phyloP scores from a whole-genome alignment of 2,888 invertebrate species.

The Dendrolimus houi region DNA sequence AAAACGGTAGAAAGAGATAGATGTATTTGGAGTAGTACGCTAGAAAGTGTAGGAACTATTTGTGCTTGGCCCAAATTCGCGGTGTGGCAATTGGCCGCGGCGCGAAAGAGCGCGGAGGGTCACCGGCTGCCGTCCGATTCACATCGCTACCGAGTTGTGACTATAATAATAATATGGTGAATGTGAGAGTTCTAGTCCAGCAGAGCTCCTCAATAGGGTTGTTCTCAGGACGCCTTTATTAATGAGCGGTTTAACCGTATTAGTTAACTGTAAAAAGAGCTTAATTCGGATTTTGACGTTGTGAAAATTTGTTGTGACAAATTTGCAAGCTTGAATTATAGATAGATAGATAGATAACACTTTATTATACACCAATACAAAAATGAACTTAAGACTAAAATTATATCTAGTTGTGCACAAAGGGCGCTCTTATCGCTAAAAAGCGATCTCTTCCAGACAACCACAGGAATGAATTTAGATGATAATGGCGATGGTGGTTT shows the following conservation, averaged over 20 bases:
- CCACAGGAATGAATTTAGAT: too few relatives aligned
- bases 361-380: too few relatives aligned
- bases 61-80: conserved; percentile 59
- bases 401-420: too few relatives aligned
- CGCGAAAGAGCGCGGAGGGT: conserved; percentile 55
- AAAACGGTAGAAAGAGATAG: conserved; percentile 37
- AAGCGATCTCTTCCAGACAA: too few relatives aligned
- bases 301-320: too few relatives aligned
- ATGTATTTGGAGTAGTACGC: conserved; percentile 21
- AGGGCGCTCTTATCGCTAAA: too few relatives aligned
- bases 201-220: conserved; percentile 34
- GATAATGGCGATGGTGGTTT: too few relatives aligned
- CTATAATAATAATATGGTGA: conserved; percentile 24
- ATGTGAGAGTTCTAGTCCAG: conserved; percentile 42
- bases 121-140: conserved; percentile 58
- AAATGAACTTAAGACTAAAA: too few relatives aligned
- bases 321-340: too few relatives aligned
- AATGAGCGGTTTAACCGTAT: background rate
- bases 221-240: conserved; percentile 23
- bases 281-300: too few relatives aligned
- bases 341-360: too few relatives aligned
- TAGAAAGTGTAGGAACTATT: conserved; percentile 37
- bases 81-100: conserved; percentile 47
- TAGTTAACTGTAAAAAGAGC: background rate
- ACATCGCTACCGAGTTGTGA: conserved; percentile 73